phyloP scores from a whole-genome alignment of 2,888 invertebrate genomes.

The Drosophila nr. perissopoda region DNA sequence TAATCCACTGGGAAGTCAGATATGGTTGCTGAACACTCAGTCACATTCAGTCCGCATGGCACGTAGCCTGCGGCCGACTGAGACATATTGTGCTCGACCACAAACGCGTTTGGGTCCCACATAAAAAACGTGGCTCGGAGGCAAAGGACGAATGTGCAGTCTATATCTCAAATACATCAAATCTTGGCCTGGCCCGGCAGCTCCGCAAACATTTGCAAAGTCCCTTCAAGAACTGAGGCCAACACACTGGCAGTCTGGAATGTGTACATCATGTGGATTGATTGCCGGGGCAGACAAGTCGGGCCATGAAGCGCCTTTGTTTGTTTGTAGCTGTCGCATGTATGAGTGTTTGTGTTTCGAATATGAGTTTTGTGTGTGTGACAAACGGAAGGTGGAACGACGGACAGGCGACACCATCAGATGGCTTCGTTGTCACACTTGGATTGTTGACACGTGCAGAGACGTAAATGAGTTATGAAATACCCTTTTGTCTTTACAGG shows the following conservation, averaged over 20 bases:
- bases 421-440: constrained; percentile 65
- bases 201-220: constrained; percentile 64
- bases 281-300: constrained; percentile 59
- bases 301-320: constrained; percentile 54
- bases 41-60: constrained; percentile 21
- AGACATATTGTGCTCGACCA: constrained; percentile 70
- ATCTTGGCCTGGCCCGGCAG: constrained; percentile 47
- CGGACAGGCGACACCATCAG: constrained; percentile 41
- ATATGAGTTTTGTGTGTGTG: constrained; percentile 47
- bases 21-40: constrained; percentile 17
- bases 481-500: constrained; percentile 23
- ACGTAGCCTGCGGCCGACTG: constrained; percentile 59
- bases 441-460: constrained; percentile 69
- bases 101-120: constrained; percentile 28
- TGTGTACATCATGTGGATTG: constrained; percentile 80
- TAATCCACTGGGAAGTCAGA: constrained; percentile 47
- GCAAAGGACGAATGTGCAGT: constrained; percentile 51
- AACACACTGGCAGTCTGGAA: constrained; percentile 53
- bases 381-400: constrained; percentile 54
- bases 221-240: constrained; percentile 35
- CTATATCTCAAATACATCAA: constrained; percentile 78
- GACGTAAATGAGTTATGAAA: constrained; percentile 69
- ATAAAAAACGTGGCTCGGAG: constrained; percentile 59
- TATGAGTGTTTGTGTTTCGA: constrained; percentile 8
- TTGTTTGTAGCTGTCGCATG: constrained; percentile 54